phyloP scores from a whole-genome alignment of 2,113 vertebrate species.

The Tympanuchus pallidicinctus region DNA sequence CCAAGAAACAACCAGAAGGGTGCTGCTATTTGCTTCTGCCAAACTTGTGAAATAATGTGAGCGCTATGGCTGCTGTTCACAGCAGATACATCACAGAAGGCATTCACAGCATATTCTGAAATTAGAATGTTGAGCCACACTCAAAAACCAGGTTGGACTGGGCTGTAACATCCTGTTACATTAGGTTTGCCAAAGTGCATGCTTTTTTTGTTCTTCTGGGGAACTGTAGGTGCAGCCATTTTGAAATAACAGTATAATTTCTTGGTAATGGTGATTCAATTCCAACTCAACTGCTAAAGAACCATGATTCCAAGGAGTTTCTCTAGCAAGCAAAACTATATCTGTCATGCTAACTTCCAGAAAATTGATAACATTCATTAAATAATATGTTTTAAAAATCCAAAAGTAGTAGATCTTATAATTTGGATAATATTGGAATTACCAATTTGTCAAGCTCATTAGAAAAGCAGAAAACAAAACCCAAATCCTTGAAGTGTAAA shows the following conservation, averaged over 20 bases:
- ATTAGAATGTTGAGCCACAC: not conserved
- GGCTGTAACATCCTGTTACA: not conserved
- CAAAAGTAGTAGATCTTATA: not conserved
- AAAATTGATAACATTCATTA: not conserved
- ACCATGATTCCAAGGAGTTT: not conserved
- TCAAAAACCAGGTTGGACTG: not conserved
- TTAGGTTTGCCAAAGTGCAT: not conserved
- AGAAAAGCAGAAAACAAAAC: not conserved
- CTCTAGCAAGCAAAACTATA: not conserved
- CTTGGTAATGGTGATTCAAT: not conserved
- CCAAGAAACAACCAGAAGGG: not conserved
- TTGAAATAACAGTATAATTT: not conserved
- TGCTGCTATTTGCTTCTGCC: not conserved
- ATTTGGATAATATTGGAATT: not conserved
- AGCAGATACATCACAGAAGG: rapidly evolving
- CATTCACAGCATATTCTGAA: not conserved
- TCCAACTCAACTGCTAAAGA: not conserved
- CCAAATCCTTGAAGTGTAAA: not conserved
- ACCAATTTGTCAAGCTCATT: not conserved
- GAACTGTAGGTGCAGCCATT: rapidly evolving
- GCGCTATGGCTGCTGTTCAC: not conserved
- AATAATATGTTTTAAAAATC: not conserved
- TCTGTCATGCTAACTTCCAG: not conserved
- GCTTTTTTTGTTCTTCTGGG: not conserved
- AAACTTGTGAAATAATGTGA: not conserved